phyloP scores from a whole-genome alignment of 2,113 vertebrate genomes.

The Corythornis madagascariensis region DNA sequence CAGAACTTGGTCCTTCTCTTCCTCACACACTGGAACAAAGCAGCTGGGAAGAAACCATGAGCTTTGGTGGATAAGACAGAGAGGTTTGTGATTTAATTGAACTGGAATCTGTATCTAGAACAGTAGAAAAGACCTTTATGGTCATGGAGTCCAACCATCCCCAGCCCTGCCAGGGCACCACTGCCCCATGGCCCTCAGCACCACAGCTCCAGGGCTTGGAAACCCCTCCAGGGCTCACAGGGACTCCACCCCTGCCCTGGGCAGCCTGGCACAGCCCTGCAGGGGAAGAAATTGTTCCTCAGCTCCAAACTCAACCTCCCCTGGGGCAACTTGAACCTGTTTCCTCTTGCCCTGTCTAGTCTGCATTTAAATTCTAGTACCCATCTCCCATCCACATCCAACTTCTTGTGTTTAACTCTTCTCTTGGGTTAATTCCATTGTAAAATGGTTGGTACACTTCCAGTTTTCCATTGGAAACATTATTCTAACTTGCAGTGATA shows the following conservation, averaged over 20 bases:
- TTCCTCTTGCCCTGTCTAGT: not conserved
- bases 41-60: conserved; percentile 20
- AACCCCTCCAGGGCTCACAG: no score
- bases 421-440: not conserved
- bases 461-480: not conserved
- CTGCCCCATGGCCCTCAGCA: no score
- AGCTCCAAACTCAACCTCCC: no score
- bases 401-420: not conserved
- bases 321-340: no score
- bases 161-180: no score
- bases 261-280: no score
- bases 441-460: not conserved
- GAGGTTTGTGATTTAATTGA: conserved; percentile 3
- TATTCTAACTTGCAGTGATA: not conserved
- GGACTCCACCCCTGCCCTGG: no score
- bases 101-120: not conserved
- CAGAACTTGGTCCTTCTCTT: not conserved
- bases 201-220: no score
- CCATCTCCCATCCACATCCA: not conserved
- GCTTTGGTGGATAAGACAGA: not conserved
- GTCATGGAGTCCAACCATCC: no score
- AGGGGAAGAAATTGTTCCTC: no score
- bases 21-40: not conserved
- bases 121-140: no score
- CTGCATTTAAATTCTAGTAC: not conserved